Percentiles rank a stretch among this genome's conserved stretches.
phyloP scores from a whole-genome alignment of 2,888 invertebrate genomes.

The Proisotoma minuta region DNA sequence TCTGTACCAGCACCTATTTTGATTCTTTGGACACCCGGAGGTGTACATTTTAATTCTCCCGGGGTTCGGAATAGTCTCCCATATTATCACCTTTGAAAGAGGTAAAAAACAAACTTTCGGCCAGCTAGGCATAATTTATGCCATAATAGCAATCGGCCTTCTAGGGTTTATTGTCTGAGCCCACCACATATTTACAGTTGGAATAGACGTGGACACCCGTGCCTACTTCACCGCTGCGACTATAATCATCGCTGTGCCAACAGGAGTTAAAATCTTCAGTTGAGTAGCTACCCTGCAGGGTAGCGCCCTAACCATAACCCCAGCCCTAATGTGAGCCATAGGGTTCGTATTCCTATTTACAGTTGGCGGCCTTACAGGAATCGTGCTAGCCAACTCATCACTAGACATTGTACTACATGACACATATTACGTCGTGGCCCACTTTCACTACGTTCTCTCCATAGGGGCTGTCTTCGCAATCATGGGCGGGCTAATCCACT shows the following conservation, averaged over 20 bases:
- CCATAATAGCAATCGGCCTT: constrained; percentile 75
- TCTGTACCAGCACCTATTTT: constrained; percentile 77
- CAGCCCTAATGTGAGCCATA: constrained; percentile 62
- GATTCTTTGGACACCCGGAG: constrained; percentile 84
- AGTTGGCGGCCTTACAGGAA: constrained; percentile 63
- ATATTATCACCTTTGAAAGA: constrained; percentile 69
- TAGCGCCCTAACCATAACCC: constrained; percentile 58
- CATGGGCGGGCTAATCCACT: constrained; percentile 67
- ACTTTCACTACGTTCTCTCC: constrained; percentile 75
- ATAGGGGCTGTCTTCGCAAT: constrained; percentile 75
- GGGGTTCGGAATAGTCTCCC: constrained; percentile 75
- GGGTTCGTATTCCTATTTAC: constrained; percentile 76
- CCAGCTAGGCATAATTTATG: constrained; percentile 70
- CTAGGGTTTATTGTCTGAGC: constrained; percentile 80
- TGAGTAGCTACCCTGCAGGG: constrained; percentile 69
- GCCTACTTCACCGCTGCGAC: constrained; percentile 79
- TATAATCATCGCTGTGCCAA: constrained; percentile 80
- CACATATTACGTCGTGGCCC: constrained; percentile 78
- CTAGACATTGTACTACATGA: constrained; percentile 73
- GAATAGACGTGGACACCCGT: constrained; percentile 76
- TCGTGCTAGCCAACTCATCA: constrained; percentile 66
- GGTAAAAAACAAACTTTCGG: constrained; percentile 72
- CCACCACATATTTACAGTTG: constrained; percentile 79
- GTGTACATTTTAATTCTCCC: constrained; percentile 81
- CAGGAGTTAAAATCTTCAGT: constrained; percentile 78